Conservation (phyloP, 2,113 vertebrate genomes). For the Thryonomys swinderianus region DNA sequence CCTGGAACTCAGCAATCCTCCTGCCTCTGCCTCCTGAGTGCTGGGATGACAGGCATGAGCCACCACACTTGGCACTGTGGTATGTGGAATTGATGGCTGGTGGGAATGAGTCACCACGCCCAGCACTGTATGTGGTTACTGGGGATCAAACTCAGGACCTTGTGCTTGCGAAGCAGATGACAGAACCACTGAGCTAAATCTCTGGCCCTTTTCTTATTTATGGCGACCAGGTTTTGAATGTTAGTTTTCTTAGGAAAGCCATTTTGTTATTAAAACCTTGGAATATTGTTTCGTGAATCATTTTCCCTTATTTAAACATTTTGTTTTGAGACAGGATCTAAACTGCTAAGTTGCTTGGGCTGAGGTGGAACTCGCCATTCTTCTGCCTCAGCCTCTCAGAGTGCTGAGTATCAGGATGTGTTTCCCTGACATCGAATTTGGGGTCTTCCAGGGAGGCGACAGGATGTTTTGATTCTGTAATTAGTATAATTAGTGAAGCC, state of each 20-base stretch:
- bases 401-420: background rate
- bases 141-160: too few species aligned
- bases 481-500: background rate
- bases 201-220: too few species aligned
- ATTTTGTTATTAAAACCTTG: background rate
- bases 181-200: too few species aligned
- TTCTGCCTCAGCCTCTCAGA: background rate
- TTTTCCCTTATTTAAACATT: background rate
- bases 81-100: too few species aligned
- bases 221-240: background rate
- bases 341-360: background rate
- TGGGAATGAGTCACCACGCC: too few species aligned
- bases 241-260: background rate
- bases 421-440: background rate
- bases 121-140: too few species aligned
- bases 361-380: background rate
- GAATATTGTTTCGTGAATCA: background rate
- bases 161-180: too few species aligned
- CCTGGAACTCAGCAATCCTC: too few species aligned
- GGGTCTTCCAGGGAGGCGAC: background rate
- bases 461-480: background rate
- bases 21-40: too few species aligned
- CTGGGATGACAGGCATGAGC: too few species aligned
- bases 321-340: background rate
- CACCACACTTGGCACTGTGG: too few species aligned